Evolutionary conservation across 1,140 invertebrate genomes (phyloP).

Genomic region (Ctenoplectra terminalis): DNA sequence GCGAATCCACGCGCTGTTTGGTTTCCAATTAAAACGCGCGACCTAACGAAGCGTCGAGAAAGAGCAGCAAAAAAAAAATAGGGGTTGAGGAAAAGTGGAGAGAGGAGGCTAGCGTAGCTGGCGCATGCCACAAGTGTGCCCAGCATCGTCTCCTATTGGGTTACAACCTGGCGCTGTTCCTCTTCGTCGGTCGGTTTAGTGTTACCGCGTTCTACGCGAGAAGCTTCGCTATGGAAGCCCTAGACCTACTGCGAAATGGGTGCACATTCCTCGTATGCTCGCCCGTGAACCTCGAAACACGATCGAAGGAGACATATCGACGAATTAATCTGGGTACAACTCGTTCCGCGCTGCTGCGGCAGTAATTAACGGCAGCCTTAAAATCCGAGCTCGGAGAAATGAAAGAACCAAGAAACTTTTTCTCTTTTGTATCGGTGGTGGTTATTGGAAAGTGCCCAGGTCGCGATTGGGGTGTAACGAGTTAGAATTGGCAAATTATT

Average conservation of each 20-base stretch:
- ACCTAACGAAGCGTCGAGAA: conserved; percentile 16
- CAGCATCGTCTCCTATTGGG: conserved; percentile 73
- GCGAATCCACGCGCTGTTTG: conserved; percentile 12
- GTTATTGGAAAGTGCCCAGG: neutral
- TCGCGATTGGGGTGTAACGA: too few species aligned
- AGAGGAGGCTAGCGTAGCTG: conserved; percentile 58
- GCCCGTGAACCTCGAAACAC: conserved; percentile 66
- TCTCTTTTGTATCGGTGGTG: neutral
- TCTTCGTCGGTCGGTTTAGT: conserved; percentile 64
- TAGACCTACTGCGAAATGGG: conserved; percentile 63
- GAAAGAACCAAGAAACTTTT: conserved; percentile 7
- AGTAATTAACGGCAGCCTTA: conserved; percentile 64
- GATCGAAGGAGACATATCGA: conserved; percentile 44
- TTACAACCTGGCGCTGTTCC: conserved; percentile 72
- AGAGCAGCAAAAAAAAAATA: conserved; percentile 2
- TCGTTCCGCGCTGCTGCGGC: conserved; percentile 56
- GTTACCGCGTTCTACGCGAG: conserved; percentile 67
- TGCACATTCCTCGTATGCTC: conserved; percentile 70
- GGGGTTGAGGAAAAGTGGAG: conserved; percentile 3
- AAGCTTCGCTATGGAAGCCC: conserved; percentile 66
- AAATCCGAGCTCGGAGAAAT: conserved; percentile 39
- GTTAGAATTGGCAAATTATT: neutral
- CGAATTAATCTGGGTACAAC: conserved; percentile 65
- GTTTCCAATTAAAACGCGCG: conserved; percentile 47
- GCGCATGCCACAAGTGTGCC: conserved; percentile 80